phyloP scores from a whole-genome alignment of 2,888 invertebrate genomes.

The Dolichopus griseipennis region DNA sequence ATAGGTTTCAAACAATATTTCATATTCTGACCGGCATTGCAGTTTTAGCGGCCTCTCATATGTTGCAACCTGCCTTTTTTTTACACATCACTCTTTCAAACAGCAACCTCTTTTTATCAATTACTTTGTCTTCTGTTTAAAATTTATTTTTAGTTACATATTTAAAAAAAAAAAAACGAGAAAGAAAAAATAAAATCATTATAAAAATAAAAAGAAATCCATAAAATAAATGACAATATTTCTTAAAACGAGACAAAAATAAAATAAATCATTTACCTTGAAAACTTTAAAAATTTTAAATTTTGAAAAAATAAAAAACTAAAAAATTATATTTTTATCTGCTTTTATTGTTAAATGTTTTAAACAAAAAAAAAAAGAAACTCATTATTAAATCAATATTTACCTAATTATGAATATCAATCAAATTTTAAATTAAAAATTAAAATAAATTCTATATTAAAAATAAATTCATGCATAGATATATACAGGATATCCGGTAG shows the following conservation, averaged over 20 bases:
- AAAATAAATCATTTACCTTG: conserved; percentile 13
- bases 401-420: too few relatives aligned
- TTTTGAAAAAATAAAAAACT: conserved; percentile 18
- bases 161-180: conserved; percentile 7
- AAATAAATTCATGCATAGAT: too few relatives aligned
- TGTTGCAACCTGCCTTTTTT: too few relatives aligned
- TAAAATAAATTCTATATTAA: conserved; percentile 15
- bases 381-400: too few relatives aligned
- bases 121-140: not conserved
- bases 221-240: conserved; percentile 23
- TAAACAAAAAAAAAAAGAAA: conserved; percentile 15
- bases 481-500: too few relatives aligned
- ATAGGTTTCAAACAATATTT: too few relatives aligned
- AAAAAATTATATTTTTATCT: conserved; percentile 22
- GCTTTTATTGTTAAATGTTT: conserved; percentile 18
- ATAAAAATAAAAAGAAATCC: conserved; percentile 18
- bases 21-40: too few relatives aligned
- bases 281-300: conserved; percentile 17
- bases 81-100: too few relatives aligned
- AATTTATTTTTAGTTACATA: not conserved
- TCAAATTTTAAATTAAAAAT: too few relatives aligned
- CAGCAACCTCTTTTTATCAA: not conserved
- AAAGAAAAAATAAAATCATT: conserved; percentile 11
- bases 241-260: conserved; percentile 20
- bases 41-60: too few relatives aligned